These are phyloP conservation scores for Salvelinus fontinalis DNA, from an alignment of 2,113 vertebrate genomes.

Conservation along the genomic window DNA sequence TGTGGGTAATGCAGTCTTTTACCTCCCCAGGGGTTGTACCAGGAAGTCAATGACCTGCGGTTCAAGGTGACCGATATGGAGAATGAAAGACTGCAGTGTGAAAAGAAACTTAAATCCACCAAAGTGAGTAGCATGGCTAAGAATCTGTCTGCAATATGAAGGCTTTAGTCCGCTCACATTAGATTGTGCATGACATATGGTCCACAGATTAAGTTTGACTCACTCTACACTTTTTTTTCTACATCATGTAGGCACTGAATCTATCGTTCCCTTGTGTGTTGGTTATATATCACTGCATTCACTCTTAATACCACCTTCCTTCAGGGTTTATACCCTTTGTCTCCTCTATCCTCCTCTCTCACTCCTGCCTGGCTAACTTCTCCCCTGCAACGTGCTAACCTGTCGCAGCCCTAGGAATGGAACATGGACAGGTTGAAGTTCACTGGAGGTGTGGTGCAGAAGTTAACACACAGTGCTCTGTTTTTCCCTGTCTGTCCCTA, in stretches of 20 bases:
- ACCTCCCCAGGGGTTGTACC: slow-evolving; percentile 80
- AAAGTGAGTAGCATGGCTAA: slow-evolving; percentile 78
- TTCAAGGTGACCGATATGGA: slow-evolving; percentile 87
- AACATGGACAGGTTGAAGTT: slow-evolving; percentile 77
- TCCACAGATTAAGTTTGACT: background rate
- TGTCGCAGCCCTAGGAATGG: slow-evolving; percentile 88
- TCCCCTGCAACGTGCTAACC: slow-evolving; percentile 84
- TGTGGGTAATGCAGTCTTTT: slow-evolving; percentile 39
- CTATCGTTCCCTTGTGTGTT: background rate
- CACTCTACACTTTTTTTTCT: background rate
- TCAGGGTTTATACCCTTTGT: background rate
- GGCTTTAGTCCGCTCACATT: background rate
- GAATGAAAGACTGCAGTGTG: slow-evolving; percentile 85
- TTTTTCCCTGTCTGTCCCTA: background rate
- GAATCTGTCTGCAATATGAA: background rate
- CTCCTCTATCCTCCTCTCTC: slow-evolving; percentile 15
- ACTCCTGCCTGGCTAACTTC: slow-evolving; percentile 25
- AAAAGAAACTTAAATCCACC: slow-evolving; percentile 85
- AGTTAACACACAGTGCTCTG: background rate
- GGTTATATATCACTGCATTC: slow-evolving; percentile 2
- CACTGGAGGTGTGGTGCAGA: background rate
- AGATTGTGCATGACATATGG: background rate
- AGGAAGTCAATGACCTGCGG: slow-evolving; percentile 86
- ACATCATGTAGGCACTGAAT: background rate
- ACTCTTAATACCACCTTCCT: background rate